Evolutionary conservation across 2,888 invertebrate genomes (phyloP).

Genomic region (Cosmopolites sordidus): DNA sequence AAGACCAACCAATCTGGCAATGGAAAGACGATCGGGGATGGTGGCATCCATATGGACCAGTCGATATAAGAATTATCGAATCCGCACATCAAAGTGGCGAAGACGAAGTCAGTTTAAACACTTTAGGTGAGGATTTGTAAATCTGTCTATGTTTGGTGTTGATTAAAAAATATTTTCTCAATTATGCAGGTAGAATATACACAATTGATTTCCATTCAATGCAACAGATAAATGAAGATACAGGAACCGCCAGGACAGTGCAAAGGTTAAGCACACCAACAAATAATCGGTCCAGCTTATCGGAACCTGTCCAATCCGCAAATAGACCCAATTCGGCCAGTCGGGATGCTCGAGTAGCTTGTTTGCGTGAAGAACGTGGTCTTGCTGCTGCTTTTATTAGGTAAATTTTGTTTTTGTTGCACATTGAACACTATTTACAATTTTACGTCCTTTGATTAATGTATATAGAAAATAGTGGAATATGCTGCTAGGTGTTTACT

Average conservation of each 20-base stretch:
- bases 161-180: neutral
- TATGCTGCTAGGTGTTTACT: too few relatives aligned
- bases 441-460: neutral
- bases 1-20: slow-evolving; percentile 89
- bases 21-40: slow-evolving; percentile 93
- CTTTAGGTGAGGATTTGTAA: slow-evolving; percentile 56
- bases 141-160: neutral
- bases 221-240: slow-evolving; percentile 98
- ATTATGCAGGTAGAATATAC: slow-evolving; percentile 69
- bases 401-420: slow-evolving; percentile 2
- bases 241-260: slow-evolving; percentile 70
- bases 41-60: slow-evolving; percentile 89
- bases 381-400: slow-evolving; percentile 63
- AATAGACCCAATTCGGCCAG: slow-evolving; percentile 41
- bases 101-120: slow-evolving; percentile 90
- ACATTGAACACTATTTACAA: too few relatives aligned
- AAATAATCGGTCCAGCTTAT: slow-evolving; percentile 43
- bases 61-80: slow-evolving; percentile 92
- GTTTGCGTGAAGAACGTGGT: slow-evolving; percentile 65
- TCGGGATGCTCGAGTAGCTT: slow-evolving; percentile 65
- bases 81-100: slow-evolving; percentile 91
- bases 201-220: slow-evolving; percentile 95
- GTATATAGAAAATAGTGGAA: neutral
- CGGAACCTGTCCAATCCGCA: slow-evolving; percentile 36
- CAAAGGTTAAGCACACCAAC: slow-evolving; percentile 69